Evolutionary conservation across 2,113 vertebrate species (phyloP).

Genomic region (Beaufortia kweichowensis): DNA sequence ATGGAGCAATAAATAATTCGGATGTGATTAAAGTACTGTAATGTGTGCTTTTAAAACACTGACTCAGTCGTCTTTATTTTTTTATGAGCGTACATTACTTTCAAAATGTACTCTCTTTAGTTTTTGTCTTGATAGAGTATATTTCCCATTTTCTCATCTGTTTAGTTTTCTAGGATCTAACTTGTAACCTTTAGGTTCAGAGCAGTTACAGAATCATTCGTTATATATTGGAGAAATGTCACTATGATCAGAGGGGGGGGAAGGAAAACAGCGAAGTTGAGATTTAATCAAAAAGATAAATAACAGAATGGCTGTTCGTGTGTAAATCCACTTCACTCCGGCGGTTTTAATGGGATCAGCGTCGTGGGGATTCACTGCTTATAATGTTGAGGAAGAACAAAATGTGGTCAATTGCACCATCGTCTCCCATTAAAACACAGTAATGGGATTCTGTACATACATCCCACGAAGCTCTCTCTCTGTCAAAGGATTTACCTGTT

Average conservation of each 20-base stretch:
- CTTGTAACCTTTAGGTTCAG: conserved; percentile 9
- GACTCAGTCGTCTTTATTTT: not conserved
- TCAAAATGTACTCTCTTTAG: not conserved
- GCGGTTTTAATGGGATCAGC: conserved; percentile 35
- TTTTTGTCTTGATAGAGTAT: not conserved
- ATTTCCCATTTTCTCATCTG: not conserved
- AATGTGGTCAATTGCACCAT: conserved; percentile 38
- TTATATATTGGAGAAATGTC: conserved; percentile 16
- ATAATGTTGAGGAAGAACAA: conserved; percentile 33
- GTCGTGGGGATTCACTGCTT: conserved; percentile 21
- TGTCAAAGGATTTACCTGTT: conserved; percentile 25
- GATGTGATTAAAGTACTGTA: not conserved
- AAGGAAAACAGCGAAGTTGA: conserved; percentile 29
- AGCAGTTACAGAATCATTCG: not conserved
- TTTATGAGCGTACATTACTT: conserved; percentile 16
- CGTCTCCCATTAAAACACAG: conserved; percentile 25
- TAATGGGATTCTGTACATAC: conserved; percentile 2
- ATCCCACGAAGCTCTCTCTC: conserved; percentile 9
- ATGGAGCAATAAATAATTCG: conserved; percentile 21
- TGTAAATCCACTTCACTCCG: conserved; percentile 34
- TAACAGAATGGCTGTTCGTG: conserved; percentile 29
- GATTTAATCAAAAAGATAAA: conserved; percentile 37
- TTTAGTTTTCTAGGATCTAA: not conserved
- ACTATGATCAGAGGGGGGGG: not conserved
- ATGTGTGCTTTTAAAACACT: conserved; percentile 21